Percentiles rank a stretch among this genome's conserved stretches.
These are phyloP conservation scores for Poeciliopsis turrubarensis DNA, from an alignment of 2,113 vertebrate species.

Conservation along the genomic window DNA sequence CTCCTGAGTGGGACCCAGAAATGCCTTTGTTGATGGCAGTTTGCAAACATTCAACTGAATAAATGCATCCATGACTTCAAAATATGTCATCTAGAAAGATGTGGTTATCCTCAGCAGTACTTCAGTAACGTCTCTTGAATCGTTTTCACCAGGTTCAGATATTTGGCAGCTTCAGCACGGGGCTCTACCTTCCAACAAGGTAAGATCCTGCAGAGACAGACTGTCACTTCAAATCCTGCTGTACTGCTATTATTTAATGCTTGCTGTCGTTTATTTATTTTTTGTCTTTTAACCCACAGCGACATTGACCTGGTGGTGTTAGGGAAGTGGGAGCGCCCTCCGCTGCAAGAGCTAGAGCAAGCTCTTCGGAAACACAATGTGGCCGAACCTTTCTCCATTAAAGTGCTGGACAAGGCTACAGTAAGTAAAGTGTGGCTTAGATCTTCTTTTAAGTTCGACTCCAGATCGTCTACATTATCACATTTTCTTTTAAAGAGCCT, in stretches of 20 bases:
- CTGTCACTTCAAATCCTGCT: background rate
- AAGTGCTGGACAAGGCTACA: slow-evolving; percentile 98
- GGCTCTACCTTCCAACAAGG: slow-evolving; percentile 98
- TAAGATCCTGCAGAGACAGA: slow-evolving; percentile 63
- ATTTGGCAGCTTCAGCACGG: slow-evolving; percentile 98
- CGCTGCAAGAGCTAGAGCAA: slow-evolving; percentile 92
- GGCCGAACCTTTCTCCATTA: slow-evolving; percentile 94
- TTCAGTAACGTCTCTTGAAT: background rate
- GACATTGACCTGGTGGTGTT: slow-evolving; percentile 98
- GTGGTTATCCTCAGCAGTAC: background rate
- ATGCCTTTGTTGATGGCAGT: slow-evolving; percentile 37
- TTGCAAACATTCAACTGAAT: slow-evolving; percentile 44
- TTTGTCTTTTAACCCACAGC: slow-evolving; percentile 69
- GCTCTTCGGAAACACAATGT: slow-evolving; percentile 93
- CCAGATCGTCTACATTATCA: too few relatives aligned
- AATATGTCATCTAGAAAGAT: background rate
- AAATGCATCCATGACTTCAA: background rate
- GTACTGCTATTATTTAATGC: background rate
- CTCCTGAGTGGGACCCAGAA: slow-evolving; percentile 44
- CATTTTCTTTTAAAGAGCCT: background rate
- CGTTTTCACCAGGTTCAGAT: slow-evolving; percentile 89
- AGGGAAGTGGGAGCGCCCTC: slow-evolving; percentile 95
- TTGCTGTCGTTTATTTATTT: too few relatives aligned
- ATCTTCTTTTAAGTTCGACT: too few relatives aligned
- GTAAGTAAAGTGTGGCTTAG: slow-evolving; percentile 75